Conservation (phyloP, 2,113 vertebrate genomes). For the Melanostigma gelatinosum region DNA sequence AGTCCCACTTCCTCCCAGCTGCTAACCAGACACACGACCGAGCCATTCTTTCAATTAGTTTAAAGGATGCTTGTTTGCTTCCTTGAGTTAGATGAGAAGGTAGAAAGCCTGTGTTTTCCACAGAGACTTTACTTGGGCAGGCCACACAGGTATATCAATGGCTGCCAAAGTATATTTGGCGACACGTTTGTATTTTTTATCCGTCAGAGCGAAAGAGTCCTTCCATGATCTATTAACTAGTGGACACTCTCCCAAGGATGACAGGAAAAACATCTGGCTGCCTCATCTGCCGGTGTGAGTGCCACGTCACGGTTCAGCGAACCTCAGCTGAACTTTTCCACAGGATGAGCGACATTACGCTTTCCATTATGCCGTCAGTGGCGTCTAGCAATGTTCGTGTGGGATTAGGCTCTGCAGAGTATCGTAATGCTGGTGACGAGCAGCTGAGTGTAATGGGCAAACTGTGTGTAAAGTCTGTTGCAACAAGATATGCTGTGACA, state of each 20-base stretch:
- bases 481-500: not conserved
- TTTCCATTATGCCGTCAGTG: not conserved
- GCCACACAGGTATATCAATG: not conserved
- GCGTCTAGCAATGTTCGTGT: conserved; percentile 9
- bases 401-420: conserved; percentile 14
- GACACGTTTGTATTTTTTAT: not conserved
- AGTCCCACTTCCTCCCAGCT: conserved; percentile 50
- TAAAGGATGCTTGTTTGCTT: not conserved
- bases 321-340: conserved; percentile 38
- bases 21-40: conserved; percentile 18
- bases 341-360: conserved; percentile 6
- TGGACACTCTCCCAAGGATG: conserved; percentile 9
- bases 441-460: conserved; percentile 17
- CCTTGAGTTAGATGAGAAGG: not conserved
- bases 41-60: not conserved
- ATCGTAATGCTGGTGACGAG: conserved; percentile 2
- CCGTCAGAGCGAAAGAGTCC: not conserved
- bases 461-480: not conserved
- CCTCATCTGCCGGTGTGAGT: conserved; percentile 23
- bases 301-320: conserved; percentile 49
- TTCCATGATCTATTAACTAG: not conserved
- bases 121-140: not conserved
- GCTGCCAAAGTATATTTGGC: not conserved
- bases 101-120: not conserved
- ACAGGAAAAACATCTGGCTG: conserved; percentile 61